A percentile compares a stretch with the other conserved stretches of the same genome.
These are phyloP conservation scores for Diplolepis rosae DNA, from an alignment of 2,888 invertebrate genomes.

Conservation along the genomic window DNA sequence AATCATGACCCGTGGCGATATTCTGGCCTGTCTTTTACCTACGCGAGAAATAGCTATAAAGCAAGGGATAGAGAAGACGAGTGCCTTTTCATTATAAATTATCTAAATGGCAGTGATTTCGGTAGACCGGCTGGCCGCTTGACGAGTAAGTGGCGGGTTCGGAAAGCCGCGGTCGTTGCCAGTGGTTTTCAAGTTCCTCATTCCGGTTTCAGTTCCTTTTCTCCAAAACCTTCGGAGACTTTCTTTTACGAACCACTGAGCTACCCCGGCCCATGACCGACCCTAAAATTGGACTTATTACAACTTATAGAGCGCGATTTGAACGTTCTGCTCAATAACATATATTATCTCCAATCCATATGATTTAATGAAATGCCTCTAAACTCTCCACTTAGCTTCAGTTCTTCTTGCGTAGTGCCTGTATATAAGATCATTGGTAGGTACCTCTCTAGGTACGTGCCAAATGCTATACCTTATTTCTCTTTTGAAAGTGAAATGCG, in stretches of 20 bases:
- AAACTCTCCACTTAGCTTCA: conserved; percentile 73
- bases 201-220: conserved; percentile 19
- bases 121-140: conserved; percentile 71
- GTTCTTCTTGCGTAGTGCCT: conserved; percentile 62
- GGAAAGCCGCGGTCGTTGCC: conserved; percentile 59
- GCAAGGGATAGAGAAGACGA: conserved; percentile 56
- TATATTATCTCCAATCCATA: conserved; percentile 74
- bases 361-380: conserved; percentile 74
- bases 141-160: conserved; percentile 74
- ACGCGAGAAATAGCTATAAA: conserved; percentile 22
- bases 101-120: conserved; percentile 78
- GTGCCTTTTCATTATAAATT: conserved; percentile 78
- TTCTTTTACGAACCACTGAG: conserved; percentile 63
- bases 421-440: conserved; percentile 32
- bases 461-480: conserved; percentile 42
- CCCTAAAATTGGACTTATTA: conserved; percentile 74
- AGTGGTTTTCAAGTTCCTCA: conserved; percentile 59
- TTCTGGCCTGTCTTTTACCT: conserved; percentile 1
- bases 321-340: conserved; percentile 73
- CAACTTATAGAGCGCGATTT: conserved; percentile 74
- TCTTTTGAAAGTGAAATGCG: background rate
- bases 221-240: conserved; percentile 1
- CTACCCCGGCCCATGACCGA: conserved; percentile 68
- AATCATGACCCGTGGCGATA: background rate
- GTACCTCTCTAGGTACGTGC: conserved; percentile 46